A percentile compares a stretch with the other conserved stretches of the same genome.
phyloP scores from a whole-genome alignment of 2,888 invertebrate species.

The Hermodice carunculata region DNA sequence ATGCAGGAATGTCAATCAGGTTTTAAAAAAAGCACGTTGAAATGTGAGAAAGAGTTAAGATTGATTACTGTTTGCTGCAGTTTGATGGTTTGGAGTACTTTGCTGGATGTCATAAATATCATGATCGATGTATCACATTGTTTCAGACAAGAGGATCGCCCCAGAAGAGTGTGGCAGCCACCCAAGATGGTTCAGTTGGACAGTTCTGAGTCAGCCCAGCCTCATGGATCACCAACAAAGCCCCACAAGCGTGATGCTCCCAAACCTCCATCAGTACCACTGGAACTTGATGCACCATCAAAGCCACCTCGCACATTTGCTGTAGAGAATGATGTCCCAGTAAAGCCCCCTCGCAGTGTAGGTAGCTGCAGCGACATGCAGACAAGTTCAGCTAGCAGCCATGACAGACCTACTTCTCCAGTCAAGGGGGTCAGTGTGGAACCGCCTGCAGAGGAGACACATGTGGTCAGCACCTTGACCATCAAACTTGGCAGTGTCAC shows the following conservation, averaged over 20 bases:
- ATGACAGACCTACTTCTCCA: not conserved
- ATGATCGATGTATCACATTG: no score
- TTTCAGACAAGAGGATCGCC: constrained; percentile 53
- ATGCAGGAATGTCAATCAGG: no score
- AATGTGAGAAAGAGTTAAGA: no score
- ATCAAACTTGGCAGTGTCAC: no score
- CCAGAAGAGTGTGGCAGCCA: constrained; percentile 61
- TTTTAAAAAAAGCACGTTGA: no score
- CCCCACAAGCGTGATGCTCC: no score
- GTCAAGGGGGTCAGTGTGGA: no score
- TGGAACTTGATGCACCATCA: constrained; percentile 24
- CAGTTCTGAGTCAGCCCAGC: not conserved
- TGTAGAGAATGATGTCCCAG: constrained; percentile 22
- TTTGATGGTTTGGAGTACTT: no score
- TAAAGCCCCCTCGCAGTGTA: constrained; percentile 36
- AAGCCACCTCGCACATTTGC: constrained; percentile 34
- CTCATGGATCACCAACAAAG: not conserved
- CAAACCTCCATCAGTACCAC: not conserved
- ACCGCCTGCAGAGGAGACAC: no score
- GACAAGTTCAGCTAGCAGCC: not conserved
- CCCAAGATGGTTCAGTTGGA: constrained; percentile 36
- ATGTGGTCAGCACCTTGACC: no score
- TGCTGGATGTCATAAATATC: no score
- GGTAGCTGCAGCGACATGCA: not conserved
- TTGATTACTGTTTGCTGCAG: no score